Percentiles rank a stretch among this genome's conserved stretches.
Evolutionary conservation across 2,888 invertebrate species (phyloP).

Genomic region (Hoplodrina blanda): DNA sequence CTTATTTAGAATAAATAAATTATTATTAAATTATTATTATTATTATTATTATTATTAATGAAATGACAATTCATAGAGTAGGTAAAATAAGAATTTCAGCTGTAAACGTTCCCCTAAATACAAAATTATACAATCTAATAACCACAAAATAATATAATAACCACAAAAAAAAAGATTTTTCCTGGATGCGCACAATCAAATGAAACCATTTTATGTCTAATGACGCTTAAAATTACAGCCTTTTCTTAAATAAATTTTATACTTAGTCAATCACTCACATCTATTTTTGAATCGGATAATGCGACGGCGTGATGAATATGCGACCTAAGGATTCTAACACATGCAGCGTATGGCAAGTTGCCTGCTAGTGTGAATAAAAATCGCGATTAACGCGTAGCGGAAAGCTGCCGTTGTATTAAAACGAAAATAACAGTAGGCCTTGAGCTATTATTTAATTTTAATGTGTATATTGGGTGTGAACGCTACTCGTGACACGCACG

Average conservation of each 20-base stretch:
- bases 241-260: slow-evolving; percentile 40
- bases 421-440: slow-evolving; percentile 85
- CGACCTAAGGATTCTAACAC: slow-evolving; percentile 41
- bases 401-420: slow-evolving; percentile 75
- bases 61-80: not conserved
- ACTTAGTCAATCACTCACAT: slow-evolving; percentile 40
- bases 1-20: no score
- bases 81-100: not conserved
- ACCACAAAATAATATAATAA: not conserved
- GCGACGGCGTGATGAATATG: slow-evolving; percentile 43
- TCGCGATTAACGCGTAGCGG: slow-evolving; percentile 61
- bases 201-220: not conserved
- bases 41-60: slow-evolving; percentile 11
- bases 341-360: slow-evolving; percentile 54
- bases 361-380: slow-evolving; percentile 59
- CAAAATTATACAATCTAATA: not conserved
- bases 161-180: not conserved
- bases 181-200: not conserved
- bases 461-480: slow-evolving; percentile 80
- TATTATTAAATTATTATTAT: slow-evolving; percentile 1
- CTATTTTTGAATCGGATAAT: slow-evolving; percentile 46
- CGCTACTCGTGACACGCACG: slow-evolving; percentile 72
- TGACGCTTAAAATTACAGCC: not conserved
- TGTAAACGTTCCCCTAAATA: not conserved
- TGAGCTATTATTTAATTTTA: slow-evolving; percentile 88